Evolutionary conservation across 2,113 vertebrate species (phyloP), one percentile per base, ranked within the genome.

Genomic region (Neogobius melanostomus): DNA sequence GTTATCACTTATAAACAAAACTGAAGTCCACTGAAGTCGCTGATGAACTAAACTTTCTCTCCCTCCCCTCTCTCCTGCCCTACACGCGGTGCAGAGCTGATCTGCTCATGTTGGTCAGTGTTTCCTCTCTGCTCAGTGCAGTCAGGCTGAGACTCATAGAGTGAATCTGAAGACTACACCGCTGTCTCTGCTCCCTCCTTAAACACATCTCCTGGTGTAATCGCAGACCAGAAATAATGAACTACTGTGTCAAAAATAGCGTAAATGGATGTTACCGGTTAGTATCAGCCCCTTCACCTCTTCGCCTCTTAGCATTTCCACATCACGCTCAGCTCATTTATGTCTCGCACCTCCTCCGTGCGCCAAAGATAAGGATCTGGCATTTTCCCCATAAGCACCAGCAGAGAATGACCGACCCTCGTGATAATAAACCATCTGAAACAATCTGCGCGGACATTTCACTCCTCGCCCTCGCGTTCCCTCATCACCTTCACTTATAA

Each of bases 401-500:
- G 36, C 47, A 6, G 62, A 66, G 66, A 43, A 36, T 66, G 54
- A 49, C 21, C 2, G 52, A 48, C 47, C 66, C 60, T 74, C 36
- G 17, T 56, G 28, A 36, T 21, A n/a, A 21, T 14, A 56, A 63
- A 72, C 28, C 59, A 47, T 69, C 68, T 70, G 21, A 45, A 50
- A 68, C 52, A 69, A 21, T 68, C 68, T 53, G 47, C 46, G 0
- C 42, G 62, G 76, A 71, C 75, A 7, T 51, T 74, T 76, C 53
- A 28, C 12, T 28, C 60, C 28, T 42, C 71, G 10, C 0, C 5
- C 50, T 63, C 44, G 69, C 62, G 60, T 69, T 46, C 44, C 60
- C 42, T 72, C 56, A 44, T 79, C 82, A 75, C 61, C 43, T 71
- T 84, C 74, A 45, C 56, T 80, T 68, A 77, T 72, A 75, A 80